Base-by-base conservation (phyloP, 1,140 invertebrate genomes). In the Brachionus paranguensis region DNA sequence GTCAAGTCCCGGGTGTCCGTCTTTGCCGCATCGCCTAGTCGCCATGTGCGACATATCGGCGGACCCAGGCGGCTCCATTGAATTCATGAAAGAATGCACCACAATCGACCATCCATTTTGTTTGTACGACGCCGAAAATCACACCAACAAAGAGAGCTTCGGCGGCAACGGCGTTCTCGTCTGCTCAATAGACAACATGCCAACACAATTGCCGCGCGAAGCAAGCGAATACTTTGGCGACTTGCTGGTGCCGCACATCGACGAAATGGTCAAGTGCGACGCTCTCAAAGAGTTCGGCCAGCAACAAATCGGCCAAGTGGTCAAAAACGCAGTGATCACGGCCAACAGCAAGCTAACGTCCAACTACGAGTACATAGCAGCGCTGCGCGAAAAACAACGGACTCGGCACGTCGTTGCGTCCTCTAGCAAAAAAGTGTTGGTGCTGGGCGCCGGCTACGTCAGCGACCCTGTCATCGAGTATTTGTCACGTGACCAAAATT, bases 121-220 rank as follows among this genome's bases (percentile, higher is more conserved):
- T 88, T 91, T 99, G 0, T 99, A 99, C 88, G 97, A 99, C 89
- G 97, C 97, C 3, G 96, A 99, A 97, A 94, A 92, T 94, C 87
- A 84, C 47, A 74, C 68, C 29, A 74, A 72, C 20, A 53, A 55
- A n/a, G 83, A 84, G 12, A 72, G 70, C 27, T 50, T 85, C 43
- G 50, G 55, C 47, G 83, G 83, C n/a, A 74, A 55, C 0, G 98
- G 98, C 24, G 96, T 99, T 2, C 89, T 99, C 68, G 96, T 99
- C 1, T 99, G 98, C 88, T 97, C 95, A 4, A 99, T 99, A 85
- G 97, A 99, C 89, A 99, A 99, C 88, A 99, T 99, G 97, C 98
- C 98, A 1, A 99, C 98, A 0, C 98, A 99, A 88, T 90, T 99
- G 53, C 98, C 98, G 0, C 91, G 94, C 50, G 97, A 99, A 89